Evolutionary conservation across 2,888 invertebrate genomes (phyloP).

Genomic region (Poecilus cupreus): DNA sequence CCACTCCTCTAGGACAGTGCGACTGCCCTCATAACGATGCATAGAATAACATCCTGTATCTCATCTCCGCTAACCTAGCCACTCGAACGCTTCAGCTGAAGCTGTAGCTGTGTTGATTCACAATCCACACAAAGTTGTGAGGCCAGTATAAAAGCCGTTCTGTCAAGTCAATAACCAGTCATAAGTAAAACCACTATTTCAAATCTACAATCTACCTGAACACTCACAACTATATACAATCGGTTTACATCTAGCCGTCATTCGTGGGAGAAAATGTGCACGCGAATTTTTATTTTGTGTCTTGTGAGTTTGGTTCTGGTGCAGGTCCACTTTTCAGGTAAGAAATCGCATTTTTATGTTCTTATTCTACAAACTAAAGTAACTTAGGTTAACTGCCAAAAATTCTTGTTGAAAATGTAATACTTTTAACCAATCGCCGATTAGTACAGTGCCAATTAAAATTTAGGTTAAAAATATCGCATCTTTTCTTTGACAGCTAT

Average conservation of each 20-base stretch:
- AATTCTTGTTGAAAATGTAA: no score
- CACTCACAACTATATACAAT: neutral
- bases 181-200: constrained; percentile 33
- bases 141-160: constrained; percentile 53
- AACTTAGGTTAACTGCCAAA: no score
- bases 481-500: no score
- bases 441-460: no score
- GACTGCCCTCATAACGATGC: no score
- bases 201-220: constrained; percentile 18
- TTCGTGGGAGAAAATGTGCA: constrained; percentile 11
- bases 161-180: constrained; percentile 59
- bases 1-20: no score
- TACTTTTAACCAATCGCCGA: no score
- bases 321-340: neutral
- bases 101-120: neutral
- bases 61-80: neutral
- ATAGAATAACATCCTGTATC: no score
- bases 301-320: neutral
- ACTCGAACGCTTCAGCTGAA: neutral
- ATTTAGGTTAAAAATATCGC: no score
- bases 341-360: neutral
- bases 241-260: neutral
- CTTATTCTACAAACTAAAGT: no score
- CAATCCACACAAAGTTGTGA: constrained; percentile 1
- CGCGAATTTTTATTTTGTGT: constrained; percentile 12